Base-by-base conservation (phyloP, 2,113 vertebrate species). In the Myotis yumanensis region DNA sequence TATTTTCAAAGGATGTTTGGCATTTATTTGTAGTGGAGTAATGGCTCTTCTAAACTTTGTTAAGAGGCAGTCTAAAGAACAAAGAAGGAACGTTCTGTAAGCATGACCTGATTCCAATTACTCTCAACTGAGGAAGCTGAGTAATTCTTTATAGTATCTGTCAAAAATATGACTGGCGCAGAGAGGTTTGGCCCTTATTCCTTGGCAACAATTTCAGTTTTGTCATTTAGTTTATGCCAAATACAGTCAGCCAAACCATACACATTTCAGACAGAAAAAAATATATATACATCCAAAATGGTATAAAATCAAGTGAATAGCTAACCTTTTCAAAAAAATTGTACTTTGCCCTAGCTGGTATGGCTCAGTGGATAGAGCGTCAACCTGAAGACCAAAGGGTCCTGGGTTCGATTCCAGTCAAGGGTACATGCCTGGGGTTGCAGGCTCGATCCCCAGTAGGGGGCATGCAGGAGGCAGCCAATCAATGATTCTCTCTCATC, bases 51-150 rank as follows among this genome's bases (percentile, higher is more conserved):
- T 32, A 30, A 66, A 66, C 30, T 64, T 64, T 66, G 64, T 92
- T 91, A 91, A 93, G 46, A 86, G 81, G 69, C 62, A 91, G 28
- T 40, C 83, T 7, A 48, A 72, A 90, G 52, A 95, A 86, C 48
- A 94, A 94, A 96, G 71, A 81, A 32, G 28, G 22, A 91, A 94
- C 3, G 37, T 71, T 97, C 83, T 89, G 28, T 59, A 87, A 91
- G 71, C 14, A 57, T 93, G 51, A 93, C 28, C 91, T 93, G 64
- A 89, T n/a, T 95, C 68, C 37, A 93, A 35, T 93, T 93, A 96
- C 64, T 96, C 64, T 62, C 52, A 46, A 75, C 14, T 66, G 30
- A 96, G 37, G 52, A 79, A 89, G 30, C 17, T 84, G 11, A 77
- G 69, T 32, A 37, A 52, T 87, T 92, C 62, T 91, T 72, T n/a